A percentile compares a stretch with the other conserved stretches of the same genome.
Conservation (phyloP, 2,888 invertebrate species). For the Caenorhabditis wallacei region DNA sequence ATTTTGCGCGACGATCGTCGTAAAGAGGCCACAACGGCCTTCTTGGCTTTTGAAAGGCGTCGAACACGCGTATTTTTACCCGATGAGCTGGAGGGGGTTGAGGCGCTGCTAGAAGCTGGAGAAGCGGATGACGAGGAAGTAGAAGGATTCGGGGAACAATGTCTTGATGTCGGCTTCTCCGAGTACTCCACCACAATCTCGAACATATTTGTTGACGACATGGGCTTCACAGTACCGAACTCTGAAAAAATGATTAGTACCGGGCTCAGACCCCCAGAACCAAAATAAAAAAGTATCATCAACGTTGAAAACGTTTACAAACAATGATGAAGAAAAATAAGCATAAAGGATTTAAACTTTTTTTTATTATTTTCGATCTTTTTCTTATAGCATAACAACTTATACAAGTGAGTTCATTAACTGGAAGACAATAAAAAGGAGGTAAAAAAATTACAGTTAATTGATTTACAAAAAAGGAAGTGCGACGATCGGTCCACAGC, state of each 20-base stretch:
- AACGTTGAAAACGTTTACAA: slow-evolving; percentile 39
- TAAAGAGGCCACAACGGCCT: slow-evolving; percentile 15
- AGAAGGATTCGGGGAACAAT: slow-evolving; percentile 58
- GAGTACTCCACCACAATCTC: slow-evolving; percentile 59
- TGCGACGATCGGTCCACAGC: slow-evolving; percentile 11
- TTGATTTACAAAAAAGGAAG: slow-evolving; percentile 15
- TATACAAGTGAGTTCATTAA: slow-evolving; percentile 44
- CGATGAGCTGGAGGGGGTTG: slow-evolving; percentile 2
- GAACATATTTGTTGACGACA: slow-evolving; percentile 50
- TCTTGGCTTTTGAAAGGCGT: slow-evolving; percentile 40
- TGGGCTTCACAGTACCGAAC: slow-evolving; percentile 44
- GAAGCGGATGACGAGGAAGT: slow-evolving; percentile 53
- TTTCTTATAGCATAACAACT: slow-evolving; percentile 25
- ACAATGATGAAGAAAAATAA: background rate
- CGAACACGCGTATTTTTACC: slow-evolving; percentile 12
- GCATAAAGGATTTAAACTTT: slow-evolving; percentile 19
- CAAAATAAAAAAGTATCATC: background rate
- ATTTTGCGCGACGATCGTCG: slow-evolving; percentile 48
- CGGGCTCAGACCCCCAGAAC: slow-evolving; percentile 19
- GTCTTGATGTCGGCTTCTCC: slow-evolving; percentile 15
- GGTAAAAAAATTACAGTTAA: slow-evolving; percentile 30
- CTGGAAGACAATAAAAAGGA: background rate
- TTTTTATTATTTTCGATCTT: slow-evolving; percentile 53
- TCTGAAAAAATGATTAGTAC: slow-evolving; percentile 34
- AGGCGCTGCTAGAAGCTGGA: slow-evolving; percentile 34